Conservation (phyloP, 2,797 vertebrate species). For the Heteromormyrus szaboi region DNA sequence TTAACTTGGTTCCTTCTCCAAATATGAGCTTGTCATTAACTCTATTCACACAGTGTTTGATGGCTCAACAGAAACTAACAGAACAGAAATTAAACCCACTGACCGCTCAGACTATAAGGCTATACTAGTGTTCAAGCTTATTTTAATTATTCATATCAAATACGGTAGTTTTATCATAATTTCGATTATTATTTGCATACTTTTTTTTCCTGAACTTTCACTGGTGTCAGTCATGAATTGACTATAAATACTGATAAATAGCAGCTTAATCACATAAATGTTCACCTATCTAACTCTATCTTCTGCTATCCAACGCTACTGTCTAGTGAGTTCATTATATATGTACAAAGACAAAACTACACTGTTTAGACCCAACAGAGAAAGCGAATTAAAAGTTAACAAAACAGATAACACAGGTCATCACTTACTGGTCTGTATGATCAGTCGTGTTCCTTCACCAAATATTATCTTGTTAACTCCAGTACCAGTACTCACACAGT, state of each 20-base stretch:
- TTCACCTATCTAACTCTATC: neutral
- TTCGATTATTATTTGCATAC: neutral
- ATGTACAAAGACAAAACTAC: neutral
- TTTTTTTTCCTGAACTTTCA: neutral
- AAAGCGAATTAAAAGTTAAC: neutral
- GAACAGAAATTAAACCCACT: neutral
- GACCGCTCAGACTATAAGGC: neutral
- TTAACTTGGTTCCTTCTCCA: neutral
- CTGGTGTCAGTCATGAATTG: neutral
- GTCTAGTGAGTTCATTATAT: neutral
- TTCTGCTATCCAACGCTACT: neutral
- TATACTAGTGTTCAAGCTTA: neutral
- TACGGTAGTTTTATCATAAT: neutral
- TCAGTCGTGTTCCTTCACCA: constrained; percentile 24
- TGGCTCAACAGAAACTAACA: neutral
- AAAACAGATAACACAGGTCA: neutral
- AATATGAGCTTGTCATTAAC: neutral
- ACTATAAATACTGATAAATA: neutral
- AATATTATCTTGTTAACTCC: constrained; percentile 14
- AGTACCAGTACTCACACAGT: neutral
- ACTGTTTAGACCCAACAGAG: neutral
- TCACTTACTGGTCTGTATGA: constrained; percentile 25
- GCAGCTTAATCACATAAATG: neutral
- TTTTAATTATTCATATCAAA: neutral
- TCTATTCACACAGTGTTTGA: neutral